Base-by-base conservation (phyloP, 2,113 vertebrate species). In the Sinocyclocheilus grahami region DNA sequence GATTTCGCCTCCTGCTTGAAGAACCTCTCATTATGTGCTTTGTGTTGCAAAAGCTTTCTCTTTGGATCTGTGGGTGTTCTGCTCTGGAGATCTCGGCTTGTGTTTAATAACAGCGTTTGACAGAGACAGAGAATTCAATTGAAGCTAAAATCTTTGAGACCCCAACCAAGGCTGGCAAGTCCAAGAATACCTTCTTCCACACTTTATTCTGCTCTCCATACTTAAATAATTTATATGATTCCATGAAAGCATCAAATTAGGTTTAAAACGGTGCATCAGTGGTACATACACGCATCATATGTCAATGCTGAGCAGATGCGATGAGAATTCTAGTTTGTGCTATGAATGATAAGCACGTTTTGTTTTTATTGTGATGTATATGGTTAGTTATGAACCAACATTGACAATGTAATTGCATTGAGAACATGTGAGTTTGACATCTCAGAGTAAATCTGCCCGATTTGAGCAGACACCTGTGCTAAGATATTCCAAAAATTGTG, bases 21-120 rank as follows among this genome's bases (percentile, higher is more conserved):
- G 63, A 82, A 71, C 9, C 81, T 71, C 46, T 53, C 27, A 71
- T 82, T 82, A 82, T 71, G 81, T 67, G 81, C 81, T 71, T 82
- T 82, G 65, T 71, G 81, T 82, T 82, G 24, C 63, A 5, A 0
- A 16, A 48, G 62, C 42, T 82, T 82, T 67, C 55, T 80, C 9
- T 12, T 37, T 53, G 11, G 27, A 82, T n/a, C 46, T 71, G 81
- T 82, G 81, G 81, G 42, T 22, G 81, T 82, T 78, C 76, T 78
- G 27, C 27, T 27, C 62, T 27, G 42, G 79, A 82, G 37, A 30
- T 82, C 62, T 67, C 11, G 24, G 39, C n/a, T 27, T 65, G 39
- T 48, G 27, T 65, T 81, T 81, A 81, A 81, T 81, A 81, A 81
- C n/a, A 27, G 37, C 37, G 14, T 81, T 81, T 27, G 37, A 65